Evolutionary conservation across 1,140 invertebrate species (phyloP), one percentile per base, ranked within the genome.

Genomic region (Aphelinus atriplicis): DNA sequence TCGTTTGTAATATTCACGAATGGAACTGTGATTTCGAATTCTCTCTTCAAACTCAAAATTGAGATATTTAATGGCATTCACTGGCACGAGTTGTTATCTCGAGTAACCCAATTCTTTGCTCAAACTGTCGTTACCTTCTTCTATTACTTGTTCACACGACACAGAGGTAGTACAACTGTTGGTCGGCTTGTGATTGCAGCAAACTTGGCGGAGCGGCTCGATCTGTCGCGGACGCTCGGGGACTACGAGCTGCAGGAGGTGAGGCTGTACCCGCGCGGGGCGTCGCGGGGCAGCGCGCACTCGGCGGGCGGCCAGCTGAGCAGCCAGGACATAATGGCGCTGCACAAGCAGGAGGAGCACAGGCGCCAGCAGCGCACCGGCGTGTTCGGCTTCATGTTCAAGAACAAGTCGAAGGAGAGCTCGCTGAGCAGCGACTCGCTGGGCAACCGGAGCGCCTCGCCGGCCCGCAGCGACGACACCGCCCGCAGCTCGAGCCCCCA

Each of bases 181-280:
- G 42, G 45, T 60, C 3, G 42, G 45, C 9, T 43, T 67, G 26
- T 26, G 26, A 26, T 7, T 3, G 1, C 85, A 93, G 92, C 87
- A 50, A 92, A 92, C 82, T 81, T 92, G 74, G 91, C 92, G 73
- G 89, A 92, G 81, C 87, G 88, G 45, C 83, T 93, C 76, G 88
- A 91, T 66, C 85, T 90, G 5, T 88, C 88, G 50, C 83, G 90
- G 60, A 90, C 89, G 1, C 81, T 93, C 51, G 90, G 89, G 56
- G 92, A 93, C 78, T 92, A 92, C 79, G 89, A 91, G 73, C 88
- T 93, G 26, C 91, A 92, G 71, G 92, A 93, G 83, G 89, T 93
- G 26, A 89, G 90, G 51, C 82, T 93, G 42, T 92, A 91, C 42
- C 85, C 89, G 1, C 90, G 89, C 68, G 89, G 90, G 64, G 63